phyloP scores from a whole-genome alignment of 1,140 invertebrate species.

The Eurosta solidaginis region DNA sequence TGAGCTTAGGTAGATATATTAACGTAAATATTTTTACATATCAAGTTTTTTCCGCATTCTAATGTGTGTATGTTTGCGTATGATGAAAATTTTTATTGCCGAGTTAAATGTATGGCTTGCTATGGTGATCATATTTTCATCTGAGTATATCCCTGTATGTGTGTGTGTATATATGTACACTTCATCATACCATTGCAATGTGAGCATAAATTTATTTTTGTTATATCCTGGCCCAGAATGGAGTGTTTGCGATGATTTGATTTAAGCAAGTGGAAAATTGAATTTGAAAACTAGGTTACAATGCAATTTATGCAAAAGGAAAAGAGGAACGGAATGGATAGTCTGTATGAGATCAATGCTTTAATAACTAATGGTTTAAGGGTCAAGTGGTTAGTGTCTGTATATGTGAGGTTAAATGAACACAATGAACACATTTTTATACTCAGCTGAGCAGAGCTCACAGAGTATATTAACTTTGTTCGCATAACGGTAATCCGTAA shows the following conservation, averaged over 20 bases:
- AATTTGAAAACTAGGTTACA: constrained; percentile 34
- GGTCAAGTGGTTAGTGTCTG: not conserved
- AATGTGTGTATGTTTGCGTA: not conserved
- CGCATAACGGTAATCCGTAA: too few species aligned
- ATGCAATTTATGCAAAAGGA: not conserved
- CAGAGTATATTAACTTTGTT: too few species aligned
- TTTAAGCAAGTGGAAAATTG: constrained; percentile 35
- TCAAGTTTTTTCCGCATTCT: too few species aligned
- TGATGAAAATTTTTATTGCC: not conserved
- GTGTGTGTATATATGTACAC: too few species aligned
- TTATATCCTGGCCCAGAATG: not conserved
- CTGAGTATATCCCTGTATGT: not conserved
- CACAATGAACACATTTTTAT: too few species aligned
- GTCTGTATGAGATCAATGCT: not conserved
- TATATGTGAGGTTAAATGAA: not conserved
- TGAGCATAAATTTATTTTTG: constrained; percentile 28
- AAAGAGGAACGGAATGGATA: not conserved
- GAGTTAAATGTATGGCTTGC: not conserved
- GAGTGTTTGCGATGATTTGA: constrained; percentile 31
- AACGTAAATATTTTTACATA: too few species aligned
- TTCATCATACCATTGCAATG: constrained; percentile 3
- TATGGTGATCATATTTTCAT: not conserved
- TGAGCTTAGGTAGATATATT: too few species aligned
- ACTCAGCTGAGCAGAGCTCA: too few species aligned
- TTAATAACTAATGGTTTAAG: not conserved